Conservation (phyloP, 2,888 invertebrate genomes). For the Glaucopsyche alexis region DNA sequence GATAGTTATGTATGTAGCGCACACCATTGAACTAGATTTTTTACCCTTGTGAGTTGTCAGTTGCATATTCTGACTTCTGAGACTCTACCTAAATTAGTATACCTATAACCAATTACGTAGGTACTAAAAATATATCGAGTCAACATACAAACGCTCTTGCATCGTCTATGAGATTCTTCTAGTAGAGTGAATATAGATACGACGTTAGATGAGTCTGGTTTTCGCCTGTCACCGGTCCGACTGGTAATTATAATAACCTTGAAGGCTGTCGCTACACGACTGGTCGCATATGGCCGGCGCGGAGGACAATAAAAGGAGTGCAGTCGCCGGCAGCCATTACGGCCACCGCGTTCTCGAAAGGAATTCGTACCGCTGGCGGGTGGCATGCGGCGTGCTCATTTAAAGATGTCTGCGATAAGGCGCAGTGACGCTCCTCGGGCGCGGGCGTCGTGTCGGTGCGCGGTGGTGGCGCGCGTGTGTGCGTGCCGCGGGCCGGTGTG, state of each 20-base stretch:
- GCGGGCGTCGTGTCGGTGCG: constrained; percentile 63
- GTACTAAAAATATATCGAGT: neutral
- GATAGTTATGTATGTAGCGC: constrained; percentile 10
- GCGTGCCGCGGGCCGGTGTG: constrained; percentile 43
- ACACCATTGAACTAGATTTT: constrained; percentile 14
- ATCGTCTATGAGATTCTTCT: neutral
- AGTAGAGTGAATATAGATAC: constrained; percentile 7
- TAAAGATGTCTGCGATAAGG: constrained; percentile 79
- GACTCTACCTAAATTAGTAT: neutral
- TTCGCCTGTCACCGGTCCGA: constrained; percentile 61
- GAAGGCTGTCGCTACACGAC: constrained; percentile 54
- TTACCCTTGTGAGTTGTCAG: neutral
- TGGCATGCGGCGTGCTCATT: constrained; percentile 74
- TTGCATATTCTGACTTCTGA: constrained; percentile 1
- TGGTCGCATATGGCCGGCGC: constrained; percentile 46
- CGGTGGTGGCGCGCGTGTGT: constrained; percentile 27
- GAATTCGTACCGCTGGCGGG: constrained; percentile 70
- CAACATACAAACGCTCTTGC: neutral
- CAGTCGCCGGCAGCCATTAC: constrained; percentile 55
- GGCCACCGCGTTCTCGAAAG: constrained; percentile 63
- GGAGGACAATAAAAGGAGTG: constrained; percentile 63
- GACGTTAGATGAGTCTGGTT: constrained; percentile 49
- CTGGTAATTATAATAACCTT: constrained; percentile 72
- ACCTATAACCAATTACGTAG: neutral
- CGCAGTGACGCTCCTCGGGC: constrained; percentile 73